Percentiles rank a stretch among this genome's conserved stretches.
Conservation (phyloP, 2,888 invertebrate genomes). For the Drosophila pegasa region DNA sequence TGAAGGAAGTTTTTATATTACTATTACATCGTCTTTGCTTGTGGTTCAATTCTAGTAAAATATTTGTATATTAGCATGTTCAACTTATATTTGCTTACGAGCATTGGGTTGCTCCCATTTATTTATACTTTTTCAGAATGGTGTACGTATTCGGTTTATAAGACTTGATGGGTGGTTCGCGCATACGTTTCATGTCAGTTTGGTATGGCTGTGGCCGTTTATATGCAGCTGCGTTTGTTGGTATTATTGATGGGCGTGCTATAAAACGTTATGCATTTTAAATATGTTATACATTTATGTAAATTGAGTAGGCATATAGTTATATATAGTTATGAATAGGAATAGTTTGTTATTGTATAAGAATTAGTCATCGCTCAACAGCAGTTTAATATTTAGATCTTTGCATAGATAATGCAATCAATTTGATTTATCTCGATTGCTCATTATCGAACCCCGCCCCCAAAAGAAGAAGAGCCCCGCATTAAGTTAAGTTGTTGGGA, state of each 20-base stretch:
- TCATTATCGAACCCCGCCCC: constrained; percentile 33
- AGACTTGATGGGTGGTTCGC: constrained; percentile 79
- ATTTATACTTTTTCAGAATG: constrained; percentile 81
- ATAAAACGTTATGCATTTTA: constrained; percentile 75
- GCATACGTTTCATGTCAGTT: constrained; percentile 81
- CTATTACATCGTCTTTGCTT: constrained; percentile 49
- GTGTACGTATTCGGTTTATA: constrained; percentile 79
- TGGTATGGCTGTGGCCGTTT: constrained; percentile 79
- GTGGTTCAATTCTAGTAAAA: constrained; percentile 26
- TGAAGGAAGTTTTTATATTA: constrained; percentile 16
- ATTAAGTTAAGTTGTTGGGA: constrained; percentile 1
- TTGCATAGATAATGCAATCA: constrained; percentile 27
- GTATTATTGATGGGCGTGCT: constrained; percentile 79
- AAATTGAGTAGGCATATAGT: constrained; percentile 28
- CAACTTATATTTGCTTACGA: constrained; percentile 18
- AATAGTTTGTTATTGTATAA: constrained; percentile 30
- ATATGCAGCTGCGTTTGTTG: constrained; percentile 78
- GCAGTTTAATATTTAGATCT: constrained; percentile 22
- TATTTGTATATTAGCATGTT: constrained; percentile 24
- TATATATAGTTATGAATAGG: constrained; percentile 40
- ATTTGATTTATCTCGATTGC: constrained; percentile 17
- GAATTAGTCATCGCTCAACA: constrained; percentile 37
- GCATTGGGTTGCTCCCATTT: constrained; percentile 22
- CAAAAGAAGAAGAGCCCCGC: constrained; percentile 15
- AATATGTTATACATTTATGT: constrained; percentile 38